A percentile compares a stretch with the other conserved stretches of the same genome.
Conservation (phyloP, 2,888 invertebrate species). For the Acleris literana region DNA sequence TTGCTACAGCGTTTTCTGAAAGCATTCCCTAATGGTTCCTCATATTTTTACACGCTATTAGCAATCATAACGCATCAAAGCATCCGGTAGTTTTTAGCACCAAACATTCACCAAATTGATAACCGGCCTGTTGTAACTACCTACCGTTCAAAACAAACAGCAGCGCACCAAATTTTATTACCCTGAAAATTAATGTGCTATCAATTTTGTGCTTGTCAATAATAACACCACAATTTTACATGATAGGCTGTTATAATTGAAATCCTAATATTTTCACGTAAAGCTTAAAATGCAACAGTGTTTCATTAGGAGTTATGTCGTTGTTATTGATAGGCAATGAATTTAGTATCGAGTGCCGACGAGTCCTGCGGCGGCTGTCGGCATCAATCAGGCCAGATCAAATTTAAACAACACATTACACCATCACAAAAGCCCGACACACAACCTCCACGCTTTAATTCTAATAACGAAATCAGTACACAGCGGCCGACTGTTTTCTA, state of each 20-base stretch:
- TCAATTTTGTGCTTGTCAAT: slow-evolving; percentile 50
- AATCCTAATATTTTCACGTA: too few species aligned
- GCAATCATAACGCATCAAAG: slow-evolving; percentile 18
- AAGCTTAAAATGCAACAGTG: too few species aligned
- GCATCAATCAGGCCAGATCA: slow-evolving; percentile 52
- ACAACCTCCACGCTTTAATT: slow-evolving; percentile 64
- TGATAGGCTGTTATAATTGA: too few species aligned
- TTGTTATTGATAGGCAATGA: slow-evolving; percentile 62
- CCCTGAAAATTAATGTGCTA: slow-evolving; percentile 65
- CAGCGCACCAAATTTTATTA: slow-evolving; percentile 53
- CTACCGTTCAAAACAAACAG: slow-evolving; percentile 64
- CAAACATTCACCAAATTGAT: slow-evolving; percentile 29
- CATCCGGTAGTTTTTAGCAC: slow-evolving; percentile 33
- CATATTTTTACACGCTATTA: slow-evolving; percentile 6
- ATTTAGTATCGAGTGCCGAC: slow-evolving; percentile 50
- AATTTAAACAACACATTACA: slow-evolving; percentile 56
- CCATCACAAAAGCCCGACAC: slow-evolving; percentile 57
- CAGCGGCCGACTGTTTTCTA: slow-evolving; percentile 71
- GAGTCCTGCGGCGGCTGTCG: slow-evolving; percentile 48
- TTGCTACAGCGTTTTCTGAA: slow-evolving; percentile 1
- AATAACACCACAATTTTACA: too few species aligned
- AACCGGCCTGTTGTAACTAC: slow-evolving; percentile 51
- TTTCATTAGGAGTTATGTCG: too few species aligned
- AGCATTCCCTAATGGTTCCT: background rate
- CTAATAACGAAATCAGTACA: slow-evolving; percentile 79